Base-by-base conservation (phyloP, 2,888 invertebrate genomes). In the Drosophila nigritarsus region DNA sequence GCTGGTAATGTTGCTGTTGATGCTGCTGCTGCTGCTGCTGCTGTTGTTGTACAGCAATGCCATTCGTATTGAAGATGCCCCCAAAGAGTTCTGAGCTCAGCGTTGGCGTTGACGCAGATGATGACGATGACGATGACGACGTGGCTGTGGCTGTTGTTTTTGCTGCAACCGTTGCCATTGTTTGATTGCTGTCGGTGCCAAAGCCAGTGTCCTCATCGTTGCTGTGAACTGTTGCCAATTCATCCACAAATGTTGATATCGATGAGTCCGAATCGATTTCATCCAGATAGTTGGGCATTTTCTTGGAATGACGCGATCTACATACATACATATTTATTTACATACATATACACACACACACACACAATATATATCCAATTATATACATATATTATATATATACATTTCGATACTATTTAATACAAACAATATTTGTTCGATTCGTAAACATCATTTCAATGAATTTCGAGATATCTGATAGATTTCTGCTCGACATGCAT, bases 251-350 rank as follows among this genome's bases (percentile, higher is more conserved):
- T 15, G 75, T 65, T 34, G 79, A 70, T 38, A 69, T 50, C 27
- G 73, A 56, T 3, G 59, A 42, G 9, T 61, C 62, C 54, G 69
- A 27, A 15, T 83, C 89, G 24, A 80, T 58, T 32, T 87, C 77
- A 36, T 88, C 82, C 87, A 83, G 62, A 65, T 65, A 84, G 69
- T 82, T 74, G 9, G 58, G 82, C 76, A 91, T 80, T 77, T 89
- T 87, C 76, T 85, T 90, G 72, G 73, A 81, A 53, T 87, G 78
- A 53, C 82, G 80, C 70, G 90, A 91, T 90, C 91, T 91, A 86
- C 38, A 80, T 81, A 71, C 65, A 74, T 73, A 83, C 65, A 79
- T 56, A 73, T 56, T 61, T n/a, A 53, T 63, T 56, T 42, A 45
- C 15, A 76, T 67, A 73, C 45, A 71, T 20, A 77, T 61, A 73